These are phyloP conservation scores for Mnemiopsis leidyi DNA, from an alignment of 37 sponge, comb jelly and placozoan genomes.

Conservation along the genomic window DNA sequence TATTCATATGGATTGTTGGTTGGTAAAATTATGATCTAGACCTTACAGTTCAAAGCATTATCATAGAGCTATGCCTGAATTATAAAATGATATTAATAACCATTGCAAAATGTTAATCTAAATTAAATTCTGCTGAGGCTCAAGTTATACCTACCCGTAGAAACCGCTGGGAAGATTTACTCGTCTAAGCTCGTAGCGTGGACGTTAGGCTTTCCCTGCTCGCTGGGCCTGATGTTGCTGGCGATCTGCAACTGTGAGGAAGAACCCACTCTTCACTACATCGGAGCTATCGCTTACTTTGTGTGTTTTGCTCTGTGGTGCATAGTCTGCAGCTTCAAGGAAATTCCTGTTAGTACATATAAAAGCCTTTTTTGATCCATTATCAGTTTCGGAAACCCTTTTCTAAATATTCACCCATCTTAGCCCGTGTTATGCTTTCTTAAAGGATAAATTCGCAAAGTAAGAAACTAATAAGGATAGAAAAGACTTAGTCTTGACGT, in stretches of 20 bases:
- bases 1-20: constrained; percentile 62
- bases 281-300: constrained; percentile 24
- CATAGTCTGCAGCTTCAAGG: constrained; percentile 63
- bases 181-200: neutral
- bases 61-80: too few relatives aligned
- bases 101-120: too few relatives aligned
- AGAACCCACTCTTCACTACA: constrained; percentile 49
- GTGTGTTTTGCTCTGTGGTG: constrained; percentile 61
- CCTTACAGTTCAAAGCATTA: too few relatives aligned
- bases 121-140: too few relatives aligned
- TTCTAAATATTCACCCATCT: too few relatives aligned
- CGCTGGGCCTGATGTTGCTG: constrained; percentile 41
- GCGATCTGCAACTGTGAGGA: constrained; percentile 60
- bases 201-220: constrained; percentile 40
- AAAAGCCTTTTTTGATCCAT: neutral
- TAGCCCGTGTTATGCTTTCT: too few relatives aligned
- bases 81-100: too few relatives aligned
- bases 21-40: neutral
- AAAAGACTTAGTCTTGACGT: neutral
- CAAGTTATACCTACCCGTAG: neutral
- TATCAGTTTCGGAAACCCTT: neutral
- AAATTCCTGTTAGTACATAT: constrained; percentile 1
- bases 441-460: too few relatives aligned
- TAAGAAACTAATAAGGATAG: too few relatives aligned
- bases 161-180: constrained; percentile 63